A percentile compares a stretch with the other conserved stretches of the same genome.
Evolutionary conservation across 2,888 invertebrate genomes (phyloP).

Genomic region (Phortica okadai): DNA sequence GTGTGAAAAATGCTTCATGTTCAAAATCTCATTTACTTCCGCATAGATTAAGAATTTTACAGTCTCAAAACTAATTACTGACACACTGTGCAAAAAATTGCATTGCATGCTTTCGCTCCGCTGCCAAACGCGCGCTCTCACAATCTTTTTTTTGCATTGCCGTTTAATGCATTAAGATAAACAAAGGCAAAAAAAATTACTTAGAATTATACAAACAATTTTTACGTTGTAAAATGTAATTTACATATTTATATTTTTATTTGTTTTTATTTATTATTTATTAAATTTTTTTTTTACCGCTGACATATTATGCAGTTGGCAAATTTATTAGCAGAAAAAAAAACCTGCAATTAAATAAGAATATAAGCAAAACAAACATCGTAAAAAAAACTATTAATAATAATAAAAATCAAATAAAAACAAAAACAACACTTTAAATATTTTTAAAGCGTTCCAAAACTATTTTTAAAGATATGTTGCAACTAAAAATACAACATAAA

Average conservation of each 20-base stretch:
- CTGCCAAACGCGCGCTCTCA: background rate
- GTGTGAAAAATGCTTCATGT: no score
- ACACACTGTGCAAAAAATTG: conserved; percentile 21
- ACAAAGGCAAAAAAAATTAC: conserved; percentile 1
- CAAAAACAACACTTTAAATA: background rate
- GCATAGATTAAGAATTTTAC: background rate
- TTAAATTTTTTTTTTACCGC: background rate
- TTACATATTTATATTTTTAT: conserved; percentile 5
- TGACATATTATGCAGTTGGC: background rate
- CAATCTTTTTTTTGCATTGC: background rate
- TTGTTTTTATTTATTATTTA: background rate
- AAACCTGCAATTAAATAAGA: background rate
- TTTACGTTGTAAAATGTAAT: conserved; percentile 20
- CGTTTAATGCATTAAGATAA: background rate
- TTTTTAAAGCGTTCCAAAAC: conserved; percentile 26
- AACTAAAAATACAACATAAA: conserved; percentile 42
- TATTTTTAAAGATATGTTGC: conserved; percentile 44
- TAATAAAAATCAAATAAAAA: conserved; percentile 3
- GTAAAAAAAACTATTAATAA: background rate
- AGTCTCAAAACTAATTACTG: background rate
- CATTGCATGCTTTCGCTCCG: background rate
- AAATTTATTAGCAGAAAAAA: conserved; percentile 6
- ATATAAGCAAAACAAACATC: background rate
- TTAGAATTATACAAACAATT: background rate
- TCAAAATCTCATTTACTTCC: background rate